Evolutionary conservation across 1,140 invertebrate species (phyloP).

Genomic region (Hycleus phaleratus): DNA sequence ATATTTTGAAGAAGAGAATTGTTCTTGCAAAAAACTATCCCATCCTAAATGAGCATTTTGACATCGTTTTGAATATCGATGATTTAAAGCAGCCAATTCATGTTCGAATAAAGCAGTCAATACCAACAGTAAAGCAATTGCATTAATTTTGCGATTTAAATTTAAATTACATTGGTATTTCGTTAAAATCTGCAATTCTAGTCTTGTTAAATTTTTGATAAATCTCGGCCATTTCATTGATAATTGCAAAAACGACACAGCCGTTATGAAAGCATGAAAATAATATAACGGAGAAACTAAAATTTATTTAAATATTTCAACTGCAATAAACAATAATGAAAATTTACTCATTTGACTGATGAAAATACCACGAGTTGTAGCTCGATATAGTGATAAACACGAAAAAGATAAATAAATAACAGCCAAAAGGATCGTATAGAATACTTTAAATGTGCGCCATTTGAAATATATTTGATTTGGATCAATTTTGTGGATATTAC

Average conservation of each 20-base stretch:
- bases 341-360: slow-evolving; percentile 4
- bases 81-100: neutral
- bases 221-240: slow-evolving; percentile 8
- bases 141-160: neutral
- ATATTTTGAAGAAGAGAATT: slow-evolving; percentile 1
- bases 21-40: neutral
- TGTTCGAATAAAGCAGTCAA: slow-evolving; percentile 2
- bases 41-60: neutral
- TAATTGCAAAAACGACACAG: slow-evolving; percentile 6
- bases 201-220: neutral
- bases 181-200: slow-evolving; percentile 2
- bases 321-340: neutral
- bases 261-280: neutral
- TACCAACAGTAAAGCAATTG: neutral
- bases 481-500: neutral
- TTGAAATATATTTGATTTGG: slow-evolving; percentile 2
- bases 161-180: slow-evolving; percentile 1
- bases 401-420: neutral
- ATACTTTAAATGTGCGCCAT: slow-evolving; percentile 12
- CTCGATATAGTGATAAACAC: neutral
- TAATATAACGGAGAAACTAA: slow-evolving; percentile 2
- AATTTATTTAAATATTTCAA: neutral
- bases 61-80: slow-evolving; percentile 4
- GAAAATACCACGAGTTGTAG: neutral
- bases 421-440: neutral